Base-by-base conservation (phyloP, 2,888 invertebrate genomes). In the Polyommatus iphigenia region DNA sequence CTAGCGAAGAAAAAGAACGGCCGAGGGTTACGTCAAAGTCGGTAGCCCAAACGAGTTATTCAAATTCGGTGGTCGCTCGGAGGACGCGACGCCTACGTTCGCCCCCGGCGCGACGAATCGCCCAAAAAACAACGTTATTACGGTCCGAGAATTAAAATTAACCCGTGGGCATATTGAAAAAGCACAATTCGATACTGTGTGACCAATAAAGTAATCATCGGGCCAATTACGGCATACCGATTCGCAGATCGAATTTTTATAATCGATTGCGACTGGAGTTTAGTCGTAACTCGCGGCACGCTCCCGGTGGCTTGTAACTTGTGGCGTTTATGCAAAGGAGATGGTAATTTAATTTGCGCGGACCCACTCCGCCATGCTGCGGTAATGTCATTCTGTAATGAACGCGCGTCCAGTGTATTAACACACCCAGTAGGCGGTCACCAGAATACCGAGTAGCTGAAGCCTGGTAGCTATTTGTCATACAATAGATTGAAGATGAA, bases 161-260 rank as follows among this genome's bases (percentile, higher is more conserved):
- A 87, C 86, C 82, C 84, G 83, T 81, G 80, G 80, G 81, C 80
- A 84, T 85, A 84, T 84, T 83, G 83, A 85, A 85, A 86, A 84
- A 84, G 85, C 85, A 85, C 80, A 79, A 79, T 85, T 85, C 84
- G 85, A 87, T 86, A 84, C 82, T 81, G 81, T 86, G 89, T 85
- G 87, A 86, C 88, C 93, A 93, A 93, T 93, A 93, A 93, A 93
- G 91, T 87, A 91, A 92, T 93, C 90, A 91, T 88, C 88, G 85
- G 85, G 83, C 90, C 92, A 92, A 93, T 93, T 92, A 92, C 87
- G 85, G 83, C 84, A 85, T 84, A 87, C 87, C 84, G 88, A 89
- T 87, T 90, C 87, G 84, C 86, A 85, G 86, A 88, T 89, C 88
- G 90, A 89, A 92, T 90, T 91, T 91, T 93, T 91, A 92, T 91